These are phyloP conservation scores for Neoscelio sp. DNA, from an alignment of 2,888 invertebrate genomes.

Conservation along the genomic window DNA sequence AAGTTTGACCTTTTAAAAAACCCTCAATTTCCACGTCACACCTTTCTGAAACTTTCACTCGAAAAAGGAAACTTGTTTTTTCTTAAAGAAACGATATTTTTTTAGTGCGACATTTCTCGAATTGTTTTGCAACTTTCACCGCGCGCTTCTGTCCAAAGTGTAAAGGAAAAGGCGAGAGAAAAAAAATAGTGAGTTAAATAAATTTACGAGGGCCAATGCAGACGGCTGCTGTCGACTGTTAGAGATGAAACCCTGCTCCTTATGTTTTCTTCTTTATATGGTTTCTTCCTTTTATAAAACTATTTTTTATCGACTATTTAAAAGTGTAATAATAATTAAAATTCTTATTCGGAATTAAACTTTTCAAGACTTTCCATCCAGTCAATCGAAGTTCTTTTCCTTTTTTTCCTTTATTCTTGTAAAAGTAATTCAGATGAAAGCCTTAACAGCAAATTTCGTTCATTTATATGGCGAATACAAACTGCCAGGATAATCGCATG, in stretches of 20 bases:
- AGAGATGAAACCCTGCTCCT: constrained; percentile 41
- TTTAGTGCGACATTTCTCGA: constrained; percentile 71
- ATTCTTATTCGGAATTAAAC: too few relatives aligned
- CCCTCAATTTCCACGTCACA: constrained; percentile 36
- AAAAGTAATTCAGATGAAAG: constrained; percentile 44
- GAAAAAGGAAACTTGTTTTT: constrained; percentile 27
- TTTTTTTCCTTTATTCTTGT: constrained; percentile 9
- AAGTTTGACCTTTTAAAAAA: too few relatives aligned
- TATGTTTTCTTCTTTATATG: constrained; percentile 10
- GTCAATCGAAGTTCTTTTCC: too few relatives aligned
- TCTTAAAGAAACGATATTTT: constrained; percentile 57
- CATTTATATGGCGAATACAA: constrained; percentile 51
- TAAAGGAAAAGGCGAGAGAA: constrained; percentile 71
- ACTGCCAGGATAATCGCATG: constrained; percentile 59
- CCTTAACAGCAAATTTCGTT: background rate
- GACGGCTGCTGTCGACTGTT: constrained; percentile 48
- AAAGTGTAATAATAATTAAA: too few relatives aligned
- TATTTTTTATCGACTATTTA: too few relatives aligned
- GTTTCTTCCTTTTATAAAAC: constrained; percentile 25
- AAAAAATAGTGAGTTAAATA: constrained; percentile 73
- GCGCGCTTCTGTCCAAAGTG: constrained; percentile 37
- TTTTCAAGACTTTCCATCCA: too few relatives aligned
- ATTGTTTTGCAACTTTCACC: constrained; percentile 81
- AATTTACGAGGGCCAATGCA: constrained; percentile 77
- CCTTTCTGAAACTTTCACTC: constrained; percentile 52